These are phyloP conservation scores for Sus cebifrons DNA, from an alignment of 2,797 vertebrate species.

Conservation along the genomic window DNA sequence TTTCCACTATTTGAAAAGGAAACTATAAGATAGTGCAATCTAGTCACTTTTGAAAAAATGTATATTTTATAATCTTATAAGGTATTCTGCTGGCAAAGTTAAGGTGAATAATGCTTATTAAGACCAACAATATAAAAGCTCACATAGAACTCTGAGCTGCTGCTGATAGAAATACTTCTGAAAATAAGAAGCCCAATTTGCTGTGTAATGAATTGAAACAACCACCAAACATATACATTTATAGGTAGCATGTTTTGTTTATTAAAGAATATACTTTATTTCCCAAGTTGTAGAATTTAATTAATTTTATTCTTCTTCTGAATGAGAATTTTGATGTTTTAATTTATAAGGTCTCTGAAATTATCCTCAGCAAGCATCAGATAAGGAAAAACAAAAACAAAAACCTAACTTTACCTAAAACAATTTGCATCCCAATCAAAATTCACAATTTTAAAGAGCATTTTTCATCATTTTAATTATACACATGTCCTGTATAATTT, in stretches of 20 bases:
- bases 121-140: not conserved
- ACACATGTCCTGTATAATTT: not conserved
- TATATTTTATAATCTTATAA: constrained; percentile 37
- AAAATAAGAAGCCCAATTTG: not conserved
- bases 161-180: not conserved
- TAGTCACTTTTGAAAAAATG: not conserved
- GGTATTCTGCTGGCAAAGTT: not conserved
- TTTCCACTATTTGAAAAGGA: constrained; percentile 42
- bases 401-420: not conserved
- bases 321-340: not conserved
- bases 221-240: not conserved
- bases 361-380: not conserved
- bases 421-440: constrained; percentile 17
- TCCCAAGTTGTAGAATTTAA: not conserved
- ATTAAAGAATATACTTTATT: constrained; percentile 21
- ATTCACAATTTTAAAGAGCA: not conserved
- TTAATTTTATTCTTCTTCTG: not conserved
- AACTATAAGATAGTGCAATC: constrained; percentile 25
- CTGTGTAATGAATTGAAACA: not conserved
- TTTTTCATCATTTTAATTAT: not conserved
- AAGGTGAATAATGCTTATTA: constrained; percentile 50
- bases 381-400: not conserved
- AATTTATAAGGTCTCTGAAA: not conserved
- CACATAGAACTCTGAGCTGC: not conserved
- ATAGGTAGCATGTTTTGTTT: not conserved